Base-by-base conservation (phyloP, 1,140 invertebrate genomes). In the Temnothorax nylanderi region DNA sequence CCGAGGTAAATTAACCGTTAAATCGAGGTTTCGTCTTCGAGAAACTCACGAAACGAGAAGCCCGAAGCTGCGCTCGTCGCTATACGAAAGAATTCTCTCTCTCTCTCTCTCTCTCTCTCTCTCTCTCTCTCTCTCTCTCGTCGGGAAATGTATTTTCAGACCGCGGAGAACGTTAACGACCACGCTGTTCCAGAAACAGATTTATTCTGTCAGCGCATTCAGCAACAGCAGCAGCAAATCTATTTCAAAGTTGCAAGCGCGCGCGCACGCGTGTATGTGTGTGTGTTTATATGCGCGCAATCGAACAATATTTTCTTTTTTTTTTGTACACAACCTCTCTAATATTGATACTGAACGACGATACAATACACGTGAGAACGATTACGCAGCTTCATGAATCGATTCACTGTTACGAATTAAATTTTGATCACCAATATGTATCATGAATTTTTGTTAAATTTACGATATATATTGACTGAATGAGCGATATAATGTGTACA, bases 1-100 rank as follows among this genome's bases (percentile, higher is more conserved):
- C 37, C n/a, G 51, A 58, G 76, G 58, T 78, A 65, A 86, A 69
- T 81, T 58, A 86, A 86, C 75, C 76, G 62, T 78, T 78, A 80
- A 86, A 86, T 78, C 74, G 85, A 80, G 85, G 64, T 86, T 80
- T 81, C 85, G 76, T 84, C 76, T 80, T 86, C 84, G 74, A 82
- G 85, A 86, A 78, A 86, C 62, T 78, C 62, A 86, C 85, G 85
- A 65, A 81, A 81, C 82, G 84, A 54, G 47, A 85, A 85, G 58
- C 56, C 41, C 80, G n/a, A 10, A 65, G 51, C 41, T 44, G 18
- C 41, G 54, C 13, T 65, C n/a, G 80, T 82, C 80, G 78, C 75
- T 41, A 41, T 56, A 44, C 54, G 44, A 74, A 72, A 84, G 80
- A 84, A 84, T 84, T 69, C 47, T 54, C 77, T 76, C 7, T 65